Base-by-base conservation (phyloP, 2,888 invertebrate genomes). In the Crossocerus cetratus region DNA sequence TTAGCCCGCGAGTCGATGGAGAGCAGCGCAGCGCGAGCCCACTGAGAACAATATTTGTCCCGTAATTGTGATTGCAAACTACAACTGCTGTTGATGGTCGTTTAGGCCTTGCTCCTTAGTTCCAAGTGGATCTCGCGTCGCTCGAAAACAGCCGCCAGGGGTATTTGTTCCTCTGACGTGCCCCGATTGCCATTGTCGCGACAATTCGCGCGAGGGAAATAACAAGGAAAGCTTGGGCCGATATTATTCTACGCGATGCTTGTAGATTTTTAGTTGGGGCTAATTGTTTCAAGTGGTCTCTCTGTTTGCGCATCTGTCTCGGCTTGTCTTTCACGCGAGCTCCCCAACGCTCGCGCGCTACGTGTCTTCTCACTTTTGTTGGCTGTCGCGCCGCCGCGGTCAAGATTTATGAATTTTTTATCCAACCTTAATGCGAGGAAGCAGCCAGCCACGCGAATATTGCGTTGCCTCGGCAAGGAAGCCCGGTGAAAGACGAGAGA, bases 41-140 rank as follows among this genome's bases (percentile, higher is more conserved):
- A 8, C 32, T 32, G 8, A 11, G 11, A 32, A 32, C 32, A 32
- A 32, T 32, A 65, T 62, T 60, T 55, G 42, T 72, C 21, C 18
- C 18, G 54, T 43, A 55, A 13, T 67, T 56, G 22, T 56, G 18
- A 20, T 22, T 14, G 56, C 22, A 21, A 56, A 56, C 14, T 56
- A 20, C 13, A 56, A 13, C 20, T 14, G n/a, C n/a, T 49, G 16
- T 49, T 49, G 11, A 16, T 49, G 3, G 3, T 49, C 49, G 49
- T 49, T 16, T 16, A 49, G 49, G 16, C n/a, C n/a, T 49, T 14
- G 16, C 49, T 49, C 49, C 49, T 49, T 49, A 49, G 13, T 49
- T 11, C 16, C 14, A 49, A 49, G 49, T 49, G 14, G 14, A 13
- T 49, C 49, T 16, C 11, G 14, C 16, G 4, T 13, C 13, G 43